Base-by-base conservation (phyloP, 1,140 invertebrate genomes). In the Pogonomyrmex barbatus region DNA sequence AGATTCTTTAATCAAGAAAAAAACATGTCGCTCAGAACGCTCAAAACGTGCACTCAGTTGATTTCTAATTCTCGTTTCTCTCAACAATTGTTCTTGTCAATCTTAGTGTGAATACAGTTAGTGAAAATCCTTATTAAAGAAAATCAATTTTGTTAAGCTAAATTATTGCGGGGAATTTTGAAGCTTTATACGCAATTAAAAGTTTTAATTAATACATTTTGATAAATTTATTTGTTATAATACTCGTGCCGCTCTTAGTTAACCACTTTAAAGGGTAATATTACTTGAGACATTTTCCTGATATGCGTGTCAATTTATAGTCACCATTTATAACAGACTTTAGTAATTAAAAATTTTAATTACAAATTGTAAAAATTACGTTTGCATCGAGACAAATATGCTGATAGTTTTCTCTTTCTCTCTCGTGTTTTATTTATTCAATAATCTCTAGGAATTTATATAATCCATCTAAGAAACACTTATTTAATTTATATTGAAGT, bases 191-290 rank as follows among this genome's bases (percentile, higher is more conserved):
- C 14, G 3, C 9, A 14, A 39, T 42, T 62, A 8, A 42, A 67
- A 42, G 39, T 83, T 50, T 75, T 50, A 75, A 75, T 73, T 62
- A 24, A 62, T 30, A 9, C 33, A 42, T 75, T 75, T 58, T 17
- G 17, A 63, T 45, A 39, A 67, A 67, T 33, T 62, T 50, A n/a
- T 47, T 62, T 50, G 33, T 47, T 81, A 10, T 4, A 17, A 42
- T 1, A 10, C 45, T 54, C 2, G 8, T 39, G 33, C 24, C 4
- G 2, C 24, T 24, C 24, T 62, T 76, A 8, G 0, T 60, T 33
- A 30, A 50, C 9, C 4, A 79, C 2, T 52, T 52, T 79, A 36
- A n/a, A 33, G 45, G n/a, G 33, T 8, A 5, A 24, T 10, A 24
- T 39, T 50, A 67, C 4, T 54, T 54, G 6, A 30, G 39, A 30